phyloP scores from a whole-genome alignment of 2,113 vertebrate genomes.

The Macheiramphus alcinus region DNA sequence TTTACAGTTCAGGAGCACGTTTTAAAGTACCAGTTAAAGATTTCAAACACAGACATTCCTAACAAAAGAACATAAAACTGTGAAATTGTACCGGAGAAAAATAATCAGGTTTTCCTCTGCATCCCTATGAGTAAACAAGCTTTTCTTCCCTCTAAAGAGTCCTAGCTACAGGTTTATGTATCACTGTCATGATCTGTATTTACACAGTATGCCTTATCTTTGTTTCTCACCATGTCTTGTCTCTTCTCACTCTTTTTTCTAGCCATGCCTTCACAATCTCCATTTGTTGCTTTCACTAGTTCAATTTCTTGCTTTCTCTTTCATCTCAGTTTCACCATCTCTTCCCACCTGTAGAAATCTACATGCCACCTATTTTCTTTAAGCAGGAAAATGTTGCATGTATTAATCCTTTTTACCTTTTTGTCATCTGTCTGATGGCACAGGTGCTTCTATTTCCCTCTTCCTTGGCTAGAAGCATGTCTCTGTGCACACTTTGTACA shows the following conservation, averaged over 20 bases:
- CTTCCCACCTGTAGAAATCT: neutral
- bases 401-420: neutral
- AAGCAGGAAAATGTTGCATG: neutral
- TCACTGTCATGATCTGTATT: neutral
- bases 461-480: neutral
- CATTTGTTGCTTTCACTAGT: neutral
- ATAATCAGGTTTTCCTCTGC: neutral
- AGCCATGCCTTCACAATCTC: neutral
- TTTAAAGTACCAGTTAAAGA: neutral
- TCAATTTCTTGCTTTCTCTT: neutral
- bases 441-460: neutral
- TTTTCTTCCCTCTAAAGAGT: neutral
- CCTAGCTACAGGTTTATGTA: neutral
- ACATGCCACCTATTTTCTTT: neutral
- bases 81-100: neutral
- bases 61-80: neutral
- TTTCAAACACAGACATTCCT: neutral
- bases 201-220: neutral
- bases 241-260: neutral
- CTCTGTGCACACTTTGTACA: neutral
- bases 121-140: neutral
- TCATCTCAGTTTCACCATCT: neutral
- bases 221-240: neutral
- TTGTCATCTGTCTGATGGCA: neutral
- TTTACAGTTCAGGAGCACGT: neutral